Conservation (phyloP, 92 coral and sea anemone species). For the Zoanthus sociatus region DNA sequence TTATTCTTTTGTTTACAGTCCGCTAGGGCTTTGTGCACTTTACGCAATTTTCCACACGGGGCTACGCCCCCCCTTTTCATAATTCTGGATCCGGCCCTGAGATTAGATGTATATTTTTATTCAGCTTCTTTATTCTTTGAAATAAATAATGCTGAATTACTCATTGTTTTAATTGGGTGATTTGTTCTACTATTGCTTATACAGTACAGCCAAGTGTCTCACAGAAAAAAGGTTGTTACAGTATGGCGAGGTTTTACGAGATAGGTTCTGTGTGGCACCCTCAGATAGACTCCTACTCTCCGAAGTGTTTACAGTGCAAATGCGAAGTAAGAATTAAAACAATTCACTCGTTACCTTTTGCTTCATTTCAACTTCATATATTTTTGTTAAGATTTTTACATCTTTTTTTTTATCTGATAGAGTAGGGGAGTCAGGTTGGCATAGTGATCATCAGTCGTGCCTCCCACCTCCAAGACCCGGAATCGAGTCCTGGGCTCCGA, state of each 20-base stretch:
- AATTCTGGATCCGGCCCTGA: too few relatives aligned
- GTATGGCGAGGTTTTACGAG: constrained; percentile 37
- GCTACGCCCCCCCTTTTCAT: too few relatives aligned
- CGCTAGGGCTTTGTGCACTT: too few relatives aligned
- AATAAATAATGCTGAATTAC: not conserved
- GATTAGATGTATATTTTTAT: not conserved
- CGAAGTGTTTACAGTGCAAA: constrained; percentile 16
- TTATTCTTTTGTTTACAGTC: too few relatives aligned
- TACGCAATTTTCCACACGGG: too few relatives aligned
- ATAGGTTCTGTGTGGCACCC: constrained; percentile 25
- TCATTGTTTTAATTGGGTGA: not conserved
- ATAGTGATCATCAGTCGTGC: too few relatives aligned
- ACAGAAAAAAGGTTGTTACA: constrained; percentile 1
- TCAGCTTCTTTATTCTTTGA: not conserved
- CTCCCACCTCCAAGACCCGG: too few relatives aligned
- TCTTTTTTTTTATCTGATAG: too few relatives aligned
- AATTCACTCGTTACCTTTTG: not conserved
- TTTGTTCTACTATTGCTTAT: not conserved
- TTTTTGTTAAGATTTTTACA: too few relatives aligned
- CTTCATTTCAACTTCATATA: not conserved
- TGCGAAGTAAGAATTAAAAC: constrained; percentile 9
- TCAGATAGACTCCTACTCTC: not conserved
- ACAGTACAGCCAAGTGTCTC: not conserved
- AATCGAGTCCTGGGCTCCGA: too few relatives aligned
- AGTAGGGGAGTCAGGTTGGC: too few relatives aligned